Evolutionary conservation across 2,113 vertebrate genomes (phyloP).

Genomic region (Calonectris borealis): DNA sequence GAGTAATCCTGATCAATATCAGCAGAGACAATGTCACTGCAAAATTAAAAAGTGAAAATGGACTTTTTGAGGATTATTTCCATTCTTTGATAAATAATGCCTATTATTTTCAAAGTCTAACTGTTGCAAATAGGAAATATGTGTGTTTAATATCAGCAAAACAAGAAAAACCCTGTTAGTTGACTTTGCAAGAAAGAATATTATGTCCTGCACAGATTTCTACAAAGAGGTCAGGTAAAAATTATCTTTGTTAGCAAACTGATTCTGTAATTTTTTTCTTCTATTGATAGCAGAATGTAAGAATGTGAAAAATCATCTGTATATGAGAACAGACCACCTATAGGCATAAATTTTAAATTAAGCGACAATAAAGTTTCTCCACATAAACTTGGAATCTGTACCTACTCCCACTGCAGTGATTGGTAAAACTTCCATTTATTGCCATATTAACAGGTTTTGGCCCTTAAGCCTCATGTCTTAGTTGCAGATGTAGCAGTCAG

Average conservation of each 20-base stretch:
- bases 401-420: background rate
- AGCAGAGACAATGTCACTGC: background rate
- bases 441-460: background rate
- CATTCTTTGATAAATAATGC: background rate
- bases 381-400: background rate
- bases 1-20: background rate
- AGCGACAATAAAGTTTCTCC: background rate
- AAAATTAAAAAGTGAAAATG: background rate
- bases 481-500: background rate
- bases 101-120: background rate
- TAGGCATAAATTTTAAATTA: background rate
- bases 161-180: background rate
- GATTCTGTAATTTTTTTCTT: background rate
- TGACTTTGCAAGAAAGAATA: background rate
- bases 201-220: background rate
- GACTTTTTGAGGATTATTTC: background rate
- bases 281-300: background rate
- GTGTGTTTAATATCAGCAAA: background rate
- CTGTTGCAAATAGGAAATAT: background rate
- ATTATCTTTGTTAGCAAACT: background rate
- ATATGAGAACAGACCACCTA: background rate
- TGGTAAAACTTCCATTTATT: background rate
- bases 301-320: background rate
- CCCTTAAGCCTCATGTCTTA: background rate
- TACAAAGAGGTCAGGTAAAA: background rate